These are phyloP conservation scores for Eudasyphora cyanicolor DNA, from an alignment of 2,888 invertebrate species.

Conservation along the genomic window DNA sequence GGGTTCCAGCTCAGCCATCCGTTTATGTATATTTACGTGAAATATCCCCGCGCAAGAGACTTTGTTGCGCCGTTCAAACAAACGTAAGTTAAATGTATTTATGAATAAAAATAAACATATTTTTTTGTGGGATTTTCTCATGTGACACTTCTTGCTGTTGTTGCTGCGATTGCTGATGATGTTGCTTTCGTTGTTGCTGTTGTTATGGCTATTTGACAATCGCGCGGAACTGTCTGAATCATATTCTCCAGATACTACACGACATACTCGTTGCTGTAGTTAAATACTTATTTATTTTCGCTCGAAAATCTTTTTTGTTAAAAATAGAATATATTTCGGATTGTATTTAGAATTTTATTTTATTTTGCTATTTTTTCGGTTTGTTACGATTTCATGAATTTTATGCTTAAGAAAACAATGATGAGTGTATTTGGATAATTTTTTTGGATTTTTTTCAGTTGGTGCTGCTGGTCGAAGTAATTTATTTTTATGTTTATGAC, in stretches of 20 bases:
- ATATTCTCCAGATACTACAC: constrained; percentile 58
- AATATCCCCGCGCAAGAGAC: not conserved
- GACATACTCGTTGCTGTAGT: constrained; percentile 16
- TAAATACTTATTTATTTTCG: constrained; percentile 18
- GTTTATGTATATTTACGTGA: not conserved
- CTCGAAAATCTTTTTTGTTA: constrained; percentile 36
- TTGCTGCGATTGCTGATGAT: not conserved
- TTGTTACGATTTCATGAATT: not conserved
- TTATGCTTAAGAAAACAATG: not conserved
- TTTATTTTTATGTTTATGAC: constrained; percentile 36
- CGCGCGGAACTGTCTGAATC: constrained; percentile 47
- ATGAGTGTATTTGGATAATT: constrained; percentile 35
- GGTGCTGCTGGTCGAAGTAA: constrained; percentile 20
- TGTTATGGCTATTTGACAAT: not conserved
- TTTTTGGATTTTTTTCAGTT: constrained; percentile 29
- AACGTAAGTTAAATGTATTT: not conserved
- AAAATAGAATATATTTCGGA: constrained; percentile 44
- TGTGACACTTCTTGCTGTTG: constrained; percentile 32
- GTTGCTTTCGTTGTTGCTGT: constrained; percentile 17
- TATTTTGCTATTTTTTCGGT: not conserved
- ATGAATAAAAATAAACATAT: constrained; percentile 2
- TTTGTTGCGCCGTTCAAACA: not conserved
- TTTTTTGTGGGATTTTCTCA: constrained; percentile 27
- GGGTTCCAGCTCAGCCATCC: constrained; percentile 10
- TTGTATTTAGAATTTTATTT: constrained; percentile 12